phyloP scores from a whole-genome alignment of 1,140 invertebrate genomes.

The Hylaeus volcanicus region DNA sequence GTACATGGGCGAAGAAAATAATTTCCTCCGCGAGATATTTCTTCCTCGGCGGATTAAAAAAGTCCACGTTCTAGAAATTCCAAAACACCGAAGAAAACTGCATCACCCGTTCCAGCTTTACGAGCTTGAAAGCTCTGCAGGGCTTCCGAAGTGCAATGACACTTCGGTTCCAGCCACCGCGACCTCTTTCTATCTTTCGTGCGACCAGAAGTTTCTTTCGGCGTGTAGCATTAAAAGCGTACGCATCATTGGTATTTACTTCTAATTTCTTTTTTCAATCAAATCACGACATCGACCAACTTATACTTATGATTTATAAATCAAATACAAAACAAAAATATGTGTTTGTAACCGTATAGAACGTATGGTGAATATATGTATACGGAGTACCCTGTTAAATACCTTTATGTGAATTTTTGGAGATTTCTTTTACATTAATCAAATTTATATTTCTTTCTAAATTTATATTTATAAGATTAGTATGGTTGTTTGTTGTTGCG shows the following conservation, averaged over 20 bases:
- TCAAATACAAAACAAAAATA: too few relatives aligned
- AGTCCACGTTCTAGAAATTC: neutral
- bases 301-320: too few relatives aligned
- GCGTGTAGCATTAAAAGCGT: neutral
- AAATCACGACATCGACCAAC: neutral
- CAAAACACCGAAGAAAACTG: constrained; percentile 10
- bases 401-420: too few relatives aligned
- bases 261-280: neutral
- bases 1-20: neutral
- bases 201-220: constrained; percentile 20
- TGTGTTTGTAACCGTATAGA: neutral
- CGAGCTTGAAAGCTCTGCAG: constrained; percentile 33
- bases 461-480: too few relatives aligned
- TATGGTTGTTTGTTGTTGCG: too few relatives aligned
- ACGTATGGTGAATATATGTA: too few relatives aligned
- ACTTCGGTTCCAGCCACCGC: constrained; percentile 24
- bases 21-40: neutral
- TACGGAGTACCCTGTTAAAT: too few relatives aligned
- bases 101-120: constrained; percentile 5
- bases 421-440: too few relatives aligned
- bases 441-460: too few relatives aligned
- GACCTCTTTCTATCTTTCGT: constrained; percentile 26
- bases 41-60: neutral
- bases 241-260: neutral
- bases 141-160: constrained; percentile 45